Percentiles rank a stretch among this genome's conserved stretches.
These are phyloP conservation scores for Drosophila orena DNA, from an alignment of 1,140 invertebrate genomes.

Conservation along the genomic window DNA sequence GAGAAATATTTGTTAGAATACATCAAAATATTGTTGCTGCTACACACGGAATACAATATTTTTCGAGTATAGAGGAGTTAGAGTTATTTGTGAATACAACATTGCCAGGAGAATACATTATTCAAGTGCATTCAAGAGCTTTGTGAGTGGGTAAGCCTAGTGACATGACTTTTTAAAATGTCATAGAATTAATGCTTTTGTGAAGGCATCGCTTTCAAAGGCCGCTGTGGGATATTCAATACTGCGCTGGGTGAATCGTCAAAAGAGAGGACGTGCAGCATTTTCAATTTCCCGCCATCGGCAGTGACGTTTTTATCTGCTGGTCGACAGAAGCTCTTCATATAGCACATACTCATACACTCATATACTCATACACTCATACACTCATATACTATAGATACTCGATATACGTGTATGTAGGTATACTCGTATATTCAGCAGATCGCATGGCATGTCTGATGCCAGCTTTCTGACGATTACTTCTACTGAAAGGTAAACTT, in stretches of 20 bases:
- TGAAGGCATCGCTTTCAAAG: constrained; percentile 8
- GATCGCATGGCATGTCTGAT: constrained; percentile 48
- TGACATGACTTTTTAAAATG: neutral
- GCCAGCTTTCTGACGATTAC: constrained; percentile 52
- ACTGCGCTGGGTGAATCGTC: constrained; percentile 10
- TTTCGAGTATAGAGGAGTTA: neutral
- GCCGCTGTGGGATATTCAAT: neutral
- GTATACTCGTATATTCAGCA: constrained; percentile 10
- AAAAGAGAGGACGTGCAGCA: neutral
- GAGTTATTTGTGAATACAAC: neutral
- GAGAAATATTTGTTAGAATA: neutral
- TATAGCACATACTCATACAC: neutral
- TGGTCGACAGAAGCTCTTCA: constrained; percentile 20
- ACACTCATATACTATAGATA: no score
- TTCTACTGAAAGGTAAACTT: constrained; percentile 45
- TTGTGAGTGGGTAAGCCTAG: neutral
- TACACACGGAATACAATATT: neutral
- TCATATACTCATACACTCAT: no score
- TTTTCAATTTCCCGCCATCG: constrained; percentile 45
- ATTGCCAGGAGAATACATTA: constrained; percentile 10
- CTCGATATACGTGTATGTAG: no score
- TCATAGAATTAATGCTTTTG: constrained; percentile 5
- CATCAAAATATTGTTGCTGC: neutral
- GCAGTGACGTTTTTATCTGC: constrained; percentile 61
- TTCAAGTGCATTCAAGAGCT: constrained; percentile 1